phyloP scores from a whole-genome alignment of 2,797 vertebrate genomes.

The Sebastes steindachneri region DNA sequence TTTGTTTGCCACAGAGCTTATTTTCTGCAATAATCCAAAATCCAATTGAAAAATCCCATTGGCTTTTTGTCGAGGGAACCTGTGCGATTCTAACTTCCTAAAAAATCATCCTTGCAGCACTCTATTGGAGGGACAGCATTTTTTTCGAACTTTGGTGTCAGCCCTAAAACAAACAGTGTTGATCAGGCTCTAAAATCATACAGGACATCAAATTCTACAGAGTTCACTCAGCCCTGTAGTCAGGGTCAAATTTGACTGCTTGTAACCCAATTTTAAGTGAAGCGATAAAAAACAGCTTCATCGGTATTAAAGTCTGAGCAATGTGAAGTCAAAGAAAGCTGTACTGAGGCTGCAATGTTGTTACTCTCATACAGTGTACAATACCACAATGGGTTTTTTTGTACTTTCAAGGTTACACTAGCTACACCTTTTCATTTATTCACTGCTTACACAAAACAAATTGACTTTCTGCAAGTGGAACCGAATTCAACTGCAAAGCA shows the following conservation, averaged over 20 bases:
- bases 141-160: neutral
- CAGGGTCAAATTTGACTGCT: neutral
- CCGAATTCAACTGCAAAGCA: conserved; percentile 17
- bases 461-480: conserved; percentile 1
- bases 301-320: neutral
- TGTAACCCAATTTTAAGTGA: neutral
- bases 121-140: neutral
- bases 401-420: conserved; percentile 8
- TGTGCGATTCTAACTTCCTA: too few species aligned
- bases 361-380: neutral
- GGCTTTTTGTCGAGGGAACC: too few species aligned
- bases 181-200: neutral
- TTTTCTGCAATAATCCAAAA: too few species aligned
- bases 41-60: too few species aligned
- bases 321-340: neutral
- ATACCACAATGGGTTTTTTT: neutral
- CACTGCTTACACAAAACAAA: conserved; percentile 1
- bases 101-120: too few species aligned
- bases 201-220: neutral
- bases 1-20: too few species aligned
- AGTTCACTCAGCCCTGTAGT: neutral
- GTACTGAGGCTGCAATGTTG: neutral
- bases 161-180: neutral
- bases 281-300: neutral
- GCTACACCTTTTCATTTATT: neutral